Base-by-base conservation (phyloP, 2,113 vertebrate genomes). In the Pterocles burchelli region DNA sequence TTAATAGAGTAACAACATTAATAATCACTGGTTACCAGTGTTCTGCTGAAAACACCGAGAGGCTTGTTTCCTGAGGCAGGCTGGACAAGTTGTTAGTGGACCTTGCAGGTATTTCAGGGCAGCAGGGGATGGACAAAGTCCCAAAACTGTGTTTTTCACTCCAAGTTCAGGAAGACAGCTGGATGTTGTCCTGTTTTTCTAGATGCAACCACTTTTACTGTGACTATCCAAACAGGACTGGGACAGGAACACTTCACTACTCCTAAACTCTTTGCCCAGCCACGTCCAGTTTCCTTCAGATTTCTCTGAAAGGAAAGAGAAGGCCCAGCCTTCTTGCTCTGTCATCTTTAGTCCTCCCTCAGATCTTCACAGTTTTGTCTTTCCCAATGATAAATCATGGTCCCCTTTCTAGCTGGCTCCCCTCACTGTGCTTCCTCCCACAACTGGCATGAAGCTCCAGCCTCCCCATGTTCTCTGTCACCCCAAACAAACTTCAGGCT, bases 181-280 rank as follows among this genome's bases (percentile, higher is more conserved):
- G 59, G 70, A 12, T 2, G 0, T 63, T 90, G n/a, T 58, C n/a
- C 5, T 68, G 2, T 78, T 95, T 93, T 73, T 83, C 43, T 77
- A 71, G 38, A 29, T 52, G 10, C 26, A 62, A 18, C 13, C 26
- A 20, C 36, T 79, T 95, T 17, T 48, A 46, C 25, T 31, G 8
- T 31, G 13, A 8, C 10, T 70, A 14, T 65, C 45, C 7, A 31
- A 33, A 71, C 0, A 0, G 51, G 48, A 26, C 7, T 17, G 21
- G 34, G 7, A 34, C 17, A 59, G 54, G 24, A 70, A 14, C 38
- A 36, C 41, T 63, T 55, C 43, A 21, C 6, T 75, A 36, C 10
- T 67, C 26, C 24, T 54, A 29, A 26, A 11, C 15, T 65, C 45
- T 68, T 52, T 63, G 4, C 25, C 19, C n/a, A 57, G 26, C 10